phyloP scores from a whole-genome alignment of 1,140 invertebrate species.

The Pogonognathellus flavescens region DNA sequence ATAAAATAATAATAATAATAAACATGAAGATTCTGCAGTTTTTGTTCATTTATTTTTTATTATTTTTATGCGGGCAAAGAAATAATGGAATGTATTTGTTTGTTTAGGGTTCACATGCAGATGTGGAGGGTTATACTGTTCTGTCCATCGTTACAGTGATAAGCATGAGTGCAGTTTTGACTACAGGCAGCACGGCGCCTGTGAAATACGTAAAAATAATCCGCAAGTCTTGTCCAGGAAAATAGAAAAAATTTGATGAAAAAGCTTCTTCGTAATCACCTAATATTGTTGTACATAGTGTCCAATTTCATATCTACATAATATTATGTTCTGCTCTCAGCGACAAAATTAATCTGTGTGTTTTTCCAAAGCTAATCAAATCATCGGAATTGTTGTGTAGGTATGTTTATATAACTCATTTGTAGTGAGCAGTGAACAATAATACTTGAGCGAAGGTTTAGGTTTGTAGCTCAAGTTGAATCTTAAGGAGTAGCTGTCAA shows the following conservation, averaged over 20 bases:
- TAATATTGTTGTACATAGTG: constrained; percentile 56
- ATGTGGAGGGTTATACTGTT: constrained; percentile 97
- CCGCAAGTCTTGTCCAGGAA: constrained; percentile 98
- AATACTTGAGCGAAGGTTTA: not conserved
- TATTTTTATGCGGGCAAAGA: not conserved
- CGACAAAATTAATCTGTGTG: constrained; percentile 41
- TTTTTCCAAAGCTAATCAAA: constrained; percentile 44
- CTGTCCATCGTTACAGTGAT: constrained; percentile 98
- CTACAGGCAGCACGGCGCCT: constrained; percentile 97
- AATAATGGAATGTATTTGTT: constrained; percentile 61
- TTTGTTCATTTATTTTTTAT: not conserved
- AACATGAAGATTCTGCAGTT: not conserved
- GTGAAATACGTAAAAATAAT: constrained; percentile 99
- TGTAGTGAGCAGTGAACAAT: constrained; percentile 1
- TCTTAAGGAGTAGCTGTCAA: too few relatives aligned
- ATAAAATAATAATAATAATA: not conserved
- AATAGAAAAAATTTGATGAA: constrained; percentile 96
- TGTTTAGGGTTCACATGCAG: constrained; percentile 96
- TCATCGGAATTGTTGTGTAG: not conserved
- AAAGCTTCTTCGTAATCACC: constrained; percentile 66
- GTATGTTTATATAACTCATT: constrained; percentile 35
- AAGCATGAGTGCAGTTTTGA: constrained; percentile 99
- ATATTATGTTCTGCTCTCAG: constrained; percentile 22
- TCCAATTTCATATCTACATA: constrained; percentile 46
- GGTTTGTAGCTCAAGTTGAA: not conserved